Evolutionary conservation across 2,797 vertebrate species (phyloP).

Genomic region (Limosa lapponica): DNA sequence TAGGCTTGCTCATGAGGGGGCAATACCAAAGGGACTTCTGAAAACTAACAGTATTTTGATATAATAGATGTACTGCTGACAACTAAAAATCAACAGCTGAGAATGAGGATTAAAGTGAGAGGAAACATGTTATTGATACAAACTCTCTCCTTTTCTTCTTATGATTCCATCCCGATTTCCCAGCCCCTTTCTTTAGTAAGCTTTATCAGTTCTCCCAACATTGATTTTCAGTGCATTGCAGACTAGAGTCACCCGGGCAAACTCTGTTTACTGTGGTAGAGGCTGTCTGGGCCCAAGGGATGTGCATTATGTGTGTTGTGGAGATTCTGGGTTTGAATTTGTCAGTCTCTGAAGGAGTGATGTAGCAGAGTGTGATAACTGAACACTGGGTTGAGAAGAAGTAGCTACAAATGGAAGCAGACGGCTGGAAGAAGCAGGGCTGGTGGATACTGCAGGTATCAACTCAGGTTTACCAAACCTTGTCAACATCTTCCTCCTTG

Average conservation of each 20-base stretch:
- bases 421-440: background rate
- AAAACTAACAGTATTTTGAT: background rate
- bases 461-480: background rate
- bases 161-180: background rate
- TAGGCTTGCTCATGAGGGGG: background rate
- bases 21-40: background rate
- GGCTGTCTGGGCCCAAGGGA: background rate
- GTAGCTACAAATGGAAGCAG: background rate
- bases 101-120: background rate
- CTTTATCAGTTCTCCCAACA: background rate
- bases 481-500: background rate
- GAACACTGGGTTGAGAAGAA: background rate
- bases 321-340: background rate
- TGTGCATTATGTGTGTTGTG: rapidly evolving
- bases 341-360: background rate
- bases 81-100: background rate
- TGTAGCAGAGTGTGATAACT: background rate
- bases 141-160: background rate
- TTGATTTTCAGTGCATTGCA: background rate
- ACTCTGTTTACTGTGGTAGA: background rate
- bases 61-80: background rate
- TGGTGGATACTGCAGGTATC: background rate
- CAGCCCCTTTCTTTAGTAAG: background rate
- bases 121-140: background rate
- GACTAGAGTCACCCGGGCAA: background rate